Conservation (phyloP, 2,797 vertebrate species). For the Gymnoscopelus braueri region DNA sequence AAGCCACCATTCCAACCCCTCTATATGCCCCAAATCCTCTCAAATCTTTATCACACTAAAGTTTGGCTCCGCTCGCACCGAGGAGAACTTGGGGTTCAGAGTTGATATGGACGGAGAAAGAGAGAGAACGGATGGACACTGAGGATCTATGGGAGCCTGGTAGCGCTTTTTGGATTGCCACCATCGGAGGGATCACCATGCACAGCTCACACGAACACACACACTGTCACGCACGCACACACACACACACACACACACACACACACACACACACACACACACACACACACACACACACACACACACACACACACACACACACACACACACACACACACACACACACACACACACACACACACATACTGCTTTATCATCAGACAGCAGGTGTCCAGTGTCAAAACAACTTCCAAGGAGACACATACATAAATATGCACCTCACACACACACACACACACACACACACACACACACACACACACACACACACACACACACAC, state of each 20-base stretch:
- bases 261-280: conserved; percentile 20
- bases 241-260: conserved; percentile 21
- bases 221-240: conserved; percentile 20
- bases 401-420: conserved; percentile 77
- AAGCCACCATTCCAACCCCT: conserved; percentile 28
- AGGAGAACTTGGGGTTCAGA: conserved; percentile 31
- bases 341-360: conserved; percentile 18
- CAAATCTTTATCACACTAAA: conserved; percentile 46
- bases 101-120: conserved; percentile 15
- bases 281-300: conserved; percentile 22
- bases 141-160: conserved; percentile 52
- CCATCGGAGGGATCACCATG: conserved; percentile 41
- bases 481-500: conserved; percentile 35
- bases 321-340: conserved; percentile 20
- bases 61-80: conserved; percentile 41
- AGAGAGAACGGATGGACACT: conserved; percentile 27
- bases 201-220: conserved; percentile 18
- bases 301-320: conserved; percentile 21
- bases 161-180: conserved; percentile 50
- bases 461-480: conserved; percentile 51
- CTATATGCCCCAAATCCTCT: conserved; percentile 29
- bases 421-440: conserved; percentile 53
- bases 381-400: conserved; percentile 80
- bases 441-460: conserved; percentile 54
- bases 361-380: conserved; percentile 58